phyloP scores from a whole-genome alignment of 2,797 vertebrate genomes.

The Vipera latastei region DNA sequence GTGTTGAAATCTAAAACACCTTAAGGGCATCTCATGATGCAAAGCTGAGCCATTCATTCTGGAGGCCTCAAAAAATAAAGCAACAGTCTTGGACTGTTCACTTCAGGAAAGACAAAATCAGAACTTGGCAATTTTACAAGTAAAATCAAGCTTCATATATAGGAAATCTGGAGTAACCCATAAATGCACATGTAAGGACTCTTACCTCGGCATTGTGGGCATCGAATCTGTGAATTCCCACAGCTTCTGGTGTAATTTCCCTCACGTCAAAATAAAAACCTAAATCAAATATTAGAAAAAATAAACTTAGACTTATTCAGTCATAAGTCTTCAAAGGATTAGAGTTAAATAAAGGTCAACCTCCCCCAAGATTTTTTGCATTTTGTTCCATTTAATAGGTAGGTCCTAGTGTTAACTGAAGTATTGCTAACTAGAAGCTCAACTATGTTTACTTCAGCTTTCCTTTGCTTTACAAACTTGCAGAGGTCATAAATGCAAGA shows the following conservation, averaged over 20 bases:
- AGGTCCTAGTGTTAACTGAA: neutral
- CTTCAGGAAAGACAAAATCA: neutral
- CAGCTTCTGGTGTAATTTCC: conserved; percentile 89
- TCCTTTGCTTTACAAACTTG: neutral
- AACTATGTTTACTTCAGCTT: neutral
- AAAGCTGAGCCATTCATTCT: neutral
- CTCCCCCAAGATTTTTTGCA: neutral
- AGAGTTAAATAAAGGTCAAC: neutral
- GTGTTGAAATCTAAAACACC: neutral
- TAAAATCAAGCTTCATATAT: neutral
- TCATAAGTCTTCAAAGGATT: neutral
- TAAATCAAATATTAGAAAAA: conserved; percentile 61
- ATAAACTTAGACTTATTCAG: neutral
- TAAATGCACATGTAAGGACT: neutral
- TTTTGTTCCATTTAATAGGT: neutral
- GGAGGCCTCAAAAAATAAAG: neutral
- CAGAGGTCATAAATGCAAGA: neutral
- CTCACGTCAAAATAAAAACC: conserved; percentile 92
- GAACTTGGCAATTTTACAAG: neutral
- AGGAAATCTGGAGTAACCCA: neutral
- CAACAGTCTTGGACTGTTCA: neutral
- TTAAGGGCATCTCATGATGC: neutral
- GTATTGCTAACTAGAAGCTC: neutral
- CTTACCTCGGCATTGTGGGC: conserved; percentile 73
- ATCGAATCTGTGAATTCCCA: conserved; percentile 83